Conservation (phyloP, 2,797 vertebrate species). For the Anas bernieri region DNA sequence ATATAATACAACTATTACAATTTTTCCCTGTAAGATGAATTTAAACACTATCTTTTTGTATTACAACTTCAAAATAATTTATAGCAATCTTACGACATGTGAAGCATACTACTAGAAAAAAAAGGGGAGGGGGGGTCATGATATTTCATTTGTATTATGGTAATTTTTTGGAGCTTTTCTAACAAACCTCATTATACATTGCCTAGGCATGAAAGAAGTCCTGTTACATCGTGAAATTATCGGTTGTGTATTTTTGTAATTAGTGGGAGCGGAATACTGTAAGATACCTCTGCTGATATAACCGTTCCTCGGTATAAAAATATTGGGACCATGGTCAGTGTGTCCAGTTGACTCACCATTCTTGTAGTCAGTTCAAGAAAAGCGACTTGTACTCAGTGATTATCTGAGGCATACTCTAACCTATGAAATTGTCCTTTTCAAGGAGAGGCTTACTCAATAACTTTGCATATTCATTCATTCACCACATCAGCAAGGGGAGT, state of each 20-base stretch:
- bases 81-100: rapidly evolving
- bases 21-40: background rate
- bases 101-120: background rate
- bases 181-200: background rate
- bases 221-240: background rate
- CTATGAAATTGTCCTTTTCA: rapidly evolving
- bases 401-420: background rate
- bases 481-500: background rate
- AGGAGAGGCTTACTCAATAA: background rate
- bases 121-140: background rate
- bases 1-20: background rate
- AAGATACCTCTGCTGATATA: background rate
- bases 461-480: background rate
- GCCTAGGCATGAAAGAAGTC: background rate
- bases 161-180: background rate
- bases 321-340: background rate
- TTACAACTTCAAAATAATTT: background rate
- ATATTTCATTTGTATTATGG: background rate
- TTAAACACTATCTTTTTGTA: background rate
- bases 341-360: background rate
- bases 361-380: background rate
- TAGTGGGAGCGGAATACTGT: background rate
- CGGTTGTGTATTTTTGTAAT: background rate
- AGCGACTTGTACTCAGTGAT: background rate
- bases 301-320: background rate